Conservation (phyloP, 2,797 vertebrate genomes). For the Melanogrammus aeglefinus region DNA sequence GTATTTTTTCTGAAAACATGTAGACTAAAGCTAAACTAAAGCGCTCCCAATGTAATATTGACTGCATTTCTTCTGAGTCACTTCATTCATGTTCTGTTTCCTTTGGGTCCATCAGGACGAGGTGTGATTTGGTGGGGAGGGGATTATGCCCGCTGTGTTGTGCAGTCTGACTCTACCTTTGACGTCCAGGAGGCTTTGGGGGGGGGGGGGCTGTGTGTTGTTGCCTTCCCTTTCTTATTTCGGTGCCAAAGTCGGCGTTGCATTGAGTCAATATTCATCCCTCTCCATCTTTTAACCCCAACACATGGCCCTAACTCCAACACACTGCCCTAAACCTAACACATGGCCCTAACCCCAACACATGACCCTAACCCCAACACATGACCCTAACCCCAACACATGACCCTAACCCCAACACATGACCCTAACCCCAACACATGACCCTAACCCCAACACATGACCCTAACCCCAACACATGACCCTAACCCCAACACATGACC, state of each 20-base stretch:
- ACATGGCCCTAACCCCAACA: too few relatives aligned
- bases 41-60: slow-evolving; percentile 3
- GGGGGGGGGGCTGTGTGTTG: not conserved
- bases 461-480: too few relatives aligned
- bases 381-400: too few relatives aligned
- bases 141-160: slow-evolving; percentile 45
- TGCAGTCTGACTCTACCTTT: slow-evolving; percentile 40
- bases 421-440: too few relatives aligned
- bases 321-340: too few relatives aligned
- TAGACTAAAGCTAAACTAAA: not conserved
- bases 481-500: too few relatives aligned
- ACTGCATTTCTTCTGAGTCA: not conserved
- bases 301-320: too few relatives aligned
- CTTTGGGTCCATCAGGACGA: slow-evolving; percentile 22
- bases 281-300: too few relatives aligned
- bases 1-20: not conserved
- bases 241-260: not conserved
- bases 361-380: too few relatives aligned
- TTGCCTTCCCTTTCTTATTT: not conserved
- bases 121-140: slow-evolving; percentile 20
- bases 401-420: too few relatives aligned
- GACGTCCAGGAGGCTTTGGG: slow-evolving; percentile 22
- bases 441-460: too few relatives aligned
- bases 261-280: not conserved
- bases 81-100: not conserved